Evolutionary conservation across 1,140 invertebrate genomes (phyloP).

Genomic region (Choristoneura fumiferana): DNA sequence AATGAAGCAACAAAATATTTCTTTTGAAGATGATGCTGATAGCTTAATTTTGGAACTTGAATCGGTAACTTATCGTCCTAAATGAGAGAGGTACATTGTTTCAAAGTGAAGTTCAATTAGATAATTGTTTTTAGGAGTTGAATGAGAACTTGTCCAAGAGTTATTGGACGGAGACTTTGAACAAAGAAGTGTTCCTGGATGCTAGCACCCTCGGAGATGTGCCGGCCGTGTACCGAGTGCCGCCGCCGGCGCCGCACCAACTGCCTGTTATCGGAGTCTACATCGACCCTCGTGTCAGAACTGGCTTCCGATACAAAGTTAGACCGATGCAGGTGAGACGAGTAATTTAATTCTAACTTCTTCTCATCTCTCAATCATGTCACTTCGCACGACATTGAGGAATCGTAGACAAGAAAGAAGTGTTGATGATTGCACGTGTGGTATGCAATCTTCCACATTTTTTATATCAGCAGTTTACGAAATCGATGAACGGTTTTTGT

Average conservation of each 20-base stretch:
- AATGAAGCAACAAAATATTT: constrained; percentile 20
- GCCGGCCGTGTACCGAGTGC: constrained; percentile 82
- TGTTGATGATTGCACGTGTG: constrained; percentile 64
- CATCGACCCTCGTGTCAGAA: constrained; percentile 84
- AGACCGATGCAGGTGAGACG: constrained; percentile 80
- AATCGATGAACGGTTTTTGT: background rate
- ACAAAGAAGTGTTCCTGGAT: constrained; percentile 74
- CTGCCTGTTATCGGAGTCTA: constrained; percentile 86
- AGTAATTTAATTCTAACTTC: constrained; percentile 43
- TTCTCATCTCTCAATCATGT: constrained; percentile 32
- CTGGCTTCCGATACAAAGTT: constrained; percentile 88
- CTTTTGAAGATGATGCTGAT: constrained; percentile 1
- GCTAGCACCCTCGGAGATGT: constrained; percentile 81
- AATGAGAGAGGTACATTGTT: background rate
- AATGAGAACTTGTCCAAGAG: constrained; percentile 44
- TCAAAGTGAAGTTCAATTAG: background rate
- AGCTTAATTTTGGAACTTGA: constrained; percentile 9
- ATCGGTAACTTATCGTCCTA: background rate
- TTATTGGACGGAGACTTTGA: constrained; percentile 49
- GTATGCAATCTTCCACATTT: constrained; percentile 22
- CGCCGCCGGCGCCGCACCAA: constrained; percentile 81
- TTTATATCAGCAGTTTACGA: background rate
- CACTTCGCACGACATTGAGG: constrained; percentile 28
- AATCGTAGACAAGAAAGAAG: constrained; percentile 42
- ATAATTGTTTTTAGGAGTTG: constrained; percentile 48